Base-by-base conservation (phyloP, 1,140 invertebrate species). In the Trialeurodes vaporariorum region DNA sequence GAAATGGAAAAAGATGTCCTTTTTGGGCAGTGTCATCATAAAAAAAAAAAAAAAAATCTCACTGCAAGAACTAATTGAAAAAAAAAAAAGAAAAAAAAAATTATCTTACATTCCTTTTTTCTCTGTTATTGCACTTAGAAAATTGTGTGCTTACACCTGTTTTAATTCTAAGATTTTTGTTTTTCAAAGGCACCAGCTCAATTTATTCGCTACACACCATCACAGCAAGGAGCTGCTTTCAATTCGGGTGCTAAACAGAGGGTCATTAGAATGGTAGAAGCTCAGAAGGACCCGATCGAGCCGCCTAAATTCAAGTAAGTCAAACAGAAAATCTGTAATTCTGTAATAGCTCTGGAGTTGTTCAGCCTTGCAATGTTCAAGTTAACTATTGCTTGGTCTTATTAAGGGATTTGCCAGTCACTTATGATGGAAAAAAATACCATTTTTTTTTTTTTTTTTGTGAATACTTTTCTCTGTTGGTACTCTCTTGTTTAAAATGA, bases 201-300 rank as follows among this genome's bases (percentile, higher is more conserved):
- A 75, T 99, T 96, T 77, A 97, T 98, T 73, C 84, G 95, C 0
- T 99, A 99, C 75, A 99, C 96, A 0, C 96, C 98, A 0, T 94
- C 94, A 0, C 95, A 98, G 76, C 94, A 98, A 82, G 94, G 96
- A 0, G 87, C 90, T 27, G 88, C 90, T 0, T 98, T 94, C 74
- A 98, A 98, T 79, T 98, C 95, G 0, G 96, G 96, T 1, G 94
- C 96, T 12, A 97, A 98, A 75, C 97, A 99, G 77, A 83, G 97
- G 61, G 94, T 99, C 27, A 98, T 99, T 70, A 84, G 95, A 73
- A 92, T 98, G 87, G 93, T 97, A 0, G 94, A 98, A 77, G 89
- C 90, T 2, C 94, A 96, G 77, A 87, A 92, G 71, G 98, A 99
- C 83, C 98, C 98, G 0, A 94, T 99, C 88, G 96, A 98, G 79